Base-by-base conservation (phyloP, 2,888 invertebrate species). In the Pterostichus madidus region DNA sequence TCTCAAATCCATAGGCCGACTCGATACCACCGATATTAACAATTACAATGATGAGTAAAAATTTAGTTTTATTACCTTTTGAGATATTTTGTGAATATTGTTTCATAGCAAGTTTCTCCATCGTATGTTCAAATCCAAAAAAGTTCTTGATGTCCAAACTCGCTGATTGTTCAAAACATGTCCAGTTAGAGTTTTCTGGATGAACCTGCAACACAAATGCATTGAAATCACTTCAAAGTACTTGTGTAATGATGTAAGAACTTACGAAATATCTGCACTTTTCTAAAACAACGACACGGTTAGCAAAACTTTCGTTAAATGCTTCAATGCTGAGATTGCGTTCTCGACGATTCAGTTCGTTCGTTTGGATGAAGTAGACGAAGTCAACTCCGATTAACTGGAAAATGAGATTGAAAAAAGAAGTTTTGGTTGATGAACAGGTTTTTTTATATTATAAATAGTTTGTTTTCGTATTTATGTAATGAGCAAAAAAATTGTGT, bases 61-160 rank as follows among this genome's bases (percentile, higher is more conserved):
- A 24, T 24, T 24, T 24, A 24, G 3, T 24, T 24, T 24, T 24
- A 24, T 11, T 53, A 93, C 93, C 92, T 89, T 92, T 97, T 75
- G 95, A 93, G 86, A 97, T 95, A 88, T 96, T 97, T 68, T 95
- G 92, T 4, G 97, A 95, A 88, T 98, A 98, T 88, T 98, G 98
- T 88, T 98, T 98, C 95, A 98, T 98, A 73, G 98, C 97, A 87
- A 98, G 93, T 90, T 98, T 98, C 91, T 98, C 98, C 88, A 98
- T 97, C 0, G 97, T 96, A 88, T 94, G 95, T 91, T 98, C 98
- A 87, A 98, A 95, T 0, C 98, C 98, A 90, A 98, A 98, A 91
- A 98, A 98, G 87, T 95, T 97, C 89, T 96, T 97, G 75, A 98
- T 97, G 90, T 98, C 98, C 83, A 98, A 92, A 86, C 95, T 94